Conservation (phyloP, 1,140 invertebrate genomes). For the Episyrphus balteatus region DNA sequence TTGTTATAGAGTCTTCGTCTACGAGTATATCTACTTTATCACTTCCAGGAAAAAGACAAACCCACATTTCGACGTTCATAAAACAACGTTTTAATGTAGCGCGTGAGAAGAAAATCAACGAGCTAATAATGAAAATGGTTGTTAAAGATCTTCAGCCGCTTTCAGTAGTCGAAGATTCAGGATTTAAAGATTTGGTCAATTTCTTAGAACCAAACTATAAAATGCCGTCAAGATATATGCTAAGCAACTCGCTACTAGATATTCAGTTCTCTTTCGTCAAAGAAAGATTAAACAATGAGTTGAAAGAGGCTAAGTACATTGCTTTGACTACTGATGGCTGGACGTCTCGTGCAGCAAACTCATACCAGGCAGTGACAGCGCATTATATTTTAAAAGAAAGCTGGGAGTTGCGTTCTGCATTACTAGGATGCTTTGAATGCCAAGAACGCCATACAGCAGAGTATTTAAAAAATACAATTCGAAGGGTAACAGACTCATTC, state of each 20-base stretch:
- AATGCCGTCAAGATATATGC: conserved; percentile 15
- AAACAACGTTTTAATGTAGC: neutral
- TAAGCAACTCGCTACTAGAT: conserved; percentile 16
- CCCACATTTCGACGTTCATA: neutral
- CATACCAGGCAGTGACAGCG: conserved; percentile 5
- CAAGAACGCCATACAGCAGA: neutral
- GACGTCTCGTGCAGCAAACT: conserved; percentile 6
- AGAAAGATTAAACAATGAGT: too few species aligned
- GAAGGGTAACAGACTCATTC: conserved; percentile 3
- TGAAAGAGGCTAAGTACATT: conserved; percentile 1
- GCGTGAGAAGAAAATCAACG: conserved; percentile 13
- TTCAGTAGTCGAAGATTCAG: conserved; percentile 10
- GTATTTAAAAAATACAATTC: neutral
- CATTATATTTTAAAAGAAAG: conserved; percentile 2
- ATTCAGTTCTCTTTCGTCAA: neutral
- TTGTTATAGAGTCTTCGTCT: too few species aligned
- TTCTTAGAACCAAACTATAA: conserved; percentile 16
- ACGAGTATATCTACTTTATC: too few species aligned
- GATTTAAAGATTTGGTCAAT: conserved; percentile 17
- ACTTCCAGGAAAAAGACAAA: neutral
- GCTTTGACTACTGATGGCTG: conserved; percentile 7
- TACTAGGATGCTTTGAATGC: neutral
- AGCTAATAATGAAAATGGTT: neutral
- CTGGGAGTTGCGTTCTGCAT: neutral
- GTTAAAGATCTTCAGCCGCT: too few species aligned